Conservation (phyloP, 2,113 vertebrate species). For the Arenaria interpres region DNA sequence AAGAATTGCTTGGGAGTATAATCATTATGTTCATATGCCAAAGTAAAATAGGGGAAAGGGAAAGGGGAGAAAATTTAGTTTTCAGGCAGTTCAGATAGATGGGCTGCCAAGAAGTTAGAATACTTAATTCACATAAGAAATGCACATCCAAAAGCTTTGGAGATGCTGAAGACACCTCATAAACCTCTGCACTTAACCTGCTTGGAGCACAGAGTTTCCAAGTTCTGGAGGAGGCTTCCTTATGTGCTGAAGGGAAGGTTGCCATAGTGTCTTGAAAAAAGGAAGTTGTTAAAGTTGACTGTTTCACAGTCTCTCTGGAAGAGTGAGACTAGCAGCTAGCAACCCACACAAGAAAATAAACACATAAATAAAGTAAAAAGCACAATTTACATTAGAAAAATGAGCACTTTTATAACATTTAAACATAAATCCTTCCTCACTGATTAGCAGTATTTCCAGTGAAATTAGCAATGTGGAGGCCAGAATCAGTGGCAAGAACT, state of each 20-base stretch:
- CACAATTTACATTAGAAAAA: not conserved
- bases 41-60: not conserved
- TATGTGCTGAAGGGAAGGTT: not conserved
- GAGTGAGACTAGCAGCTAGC: not conserved
- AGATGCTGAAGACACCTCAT: conserved; percentile 17
- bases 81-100: not conserved
- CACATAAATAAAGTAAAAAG: not conserved
- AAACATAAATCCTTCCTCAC: not conserved
- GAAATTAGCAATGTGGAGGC: not conserved
- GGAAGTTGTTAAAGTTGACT: not conserved
- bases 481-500: not conserved
- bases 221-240: not conserved
- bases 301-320: not conserved
- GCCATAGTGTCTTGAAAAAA: not conserved
- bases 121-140: not conserved
- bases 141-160: not conserved
- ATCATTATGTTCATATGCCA: not conserved
- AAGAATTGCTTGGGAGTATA: conserved; percentile 12
- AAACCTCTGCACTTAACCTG: not conserved
- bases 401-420: not conserved
- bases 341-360: not conserved
- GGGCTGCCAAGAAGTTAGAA: not conserved
- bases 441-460: not conserved
- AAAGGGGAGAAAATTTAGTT: not conserved
- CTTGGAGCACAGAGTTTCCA: not conserved